Percentiles rank a stretch among this genome's conserved stretches.
phyloP scores from a whole-genome alignment of 1,140 invertebrate species.

The Conus betulinus region DNA sequence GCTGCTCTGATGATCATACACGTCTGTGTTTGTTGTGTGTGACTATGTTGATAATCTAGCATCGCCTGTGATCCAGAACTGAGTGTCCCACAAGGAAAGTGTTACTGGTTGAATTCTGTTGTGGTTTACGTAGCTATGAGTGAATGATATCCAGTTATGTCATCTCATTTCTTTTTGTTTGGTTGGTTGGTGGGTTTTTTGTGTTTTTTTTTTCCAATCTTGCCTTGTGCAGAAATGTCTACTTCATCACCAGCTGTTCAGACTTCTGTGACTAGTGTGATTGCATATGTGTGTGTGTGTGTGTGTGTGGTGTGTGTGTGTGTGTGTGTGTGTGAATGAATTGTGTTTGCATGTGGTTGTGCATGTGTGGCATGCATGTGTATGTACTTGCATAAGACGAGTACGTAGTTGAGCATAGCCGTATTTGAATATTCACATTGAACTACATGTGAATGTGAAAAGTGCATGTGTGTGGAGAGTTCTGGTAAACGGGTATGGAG shows the following conservation, averaged over 20 bases:
- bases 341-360: neutral
- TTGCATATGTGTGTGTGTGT: neutral
- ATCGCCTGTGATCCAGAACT: slow-evolving; percentile 35
- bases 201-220: neutral
- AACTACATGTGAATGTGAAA: neutral
- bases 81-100: slow-evolving; percentile 18
- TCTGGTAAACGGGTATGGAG: neutral
- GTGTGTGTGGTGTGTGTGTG: neutral
- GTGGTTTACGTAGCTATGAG: neutral
- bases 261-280: neutral
- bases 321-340: neutral
- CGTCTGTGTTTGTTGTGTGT: neutral
- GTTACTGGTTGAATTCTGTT: neutral
- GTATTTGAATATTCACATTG: neutral
- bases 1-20: slow-evolving; percentile 18
- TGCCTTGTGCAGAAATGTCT: neutral
- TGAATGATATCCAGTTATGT: neutral
- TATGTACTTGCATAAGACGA: too few relatives aligned
- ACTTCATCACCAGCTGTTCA: neutral
- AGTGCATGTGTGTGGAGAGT: neutral
- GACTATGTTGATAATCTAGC: slow-evolving; percentile 21
- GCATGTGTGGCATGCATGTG: neutral
- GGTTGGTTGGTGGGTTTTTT: neutral
- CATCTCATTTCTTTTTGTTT: neutral
- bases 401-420: too few relatives aligned